Evolutionary conservation across 92 coral and sea anemone species (phyloP), one percentile per base, ranked within the genome.

Genomic region (Phenganax subtilis): DNA sequence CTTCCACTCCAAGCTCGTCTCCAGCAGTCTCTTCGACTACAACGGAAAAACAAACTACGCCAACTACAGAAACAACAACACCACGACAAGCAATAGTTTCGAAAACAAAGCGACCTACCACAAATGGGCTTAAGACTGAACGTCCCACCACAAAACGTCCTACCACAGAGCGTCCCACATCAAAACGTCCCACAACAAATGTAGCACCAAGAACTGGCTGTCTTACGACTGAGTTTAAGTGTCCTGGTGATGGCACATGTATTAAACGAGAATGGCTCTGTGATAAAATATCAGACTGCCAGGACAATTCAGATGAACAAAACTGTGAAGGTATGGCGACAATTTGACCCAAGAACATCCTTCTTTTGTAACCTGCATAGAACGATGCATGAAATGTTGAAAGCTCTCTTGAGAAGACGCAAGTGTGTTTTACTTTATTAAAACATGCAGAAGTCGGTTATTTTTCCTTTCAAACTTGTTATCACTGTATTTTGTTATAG

Each of bases 251-350:
- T 11, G 20, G 72, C 47, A 27, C 11, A 66, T 66, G 72, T 66
- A 16, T 66, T 51, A 66, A 30, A 66, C 47, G 51, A 66, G 72
- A 27, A 30, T 66, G 72, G 72, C 72, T 25, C 15, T 66, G 72
- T 66, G 72, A 66, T 25, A 30, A 30, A 25, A 6, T 66, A 25
- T 37, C 44, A 66, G 72, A 66, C 51, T 66, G 72, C 31, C 8
- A 37, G 11, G 72, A 66, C 25, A 27, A 12, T 27, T 27, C 72
- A 66, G 72, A 66, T 30, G 72, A 66, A 66, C 47, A 3, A 16
- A 12, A 66, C 6, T 66, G 72, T 66, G 7, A 37, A 66, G 47
- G 72, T 66, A 66, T 27, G 47, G 47, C 47, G 20, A 61, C 15
- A 61, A 25, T 15, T 6, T 15, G 67, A 61, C 8, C 1, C 11